Evolutionary conservation across 2,888 invertebrate genomes (phyloP).

Genomic region (Leucophenga maculata): DNA sequence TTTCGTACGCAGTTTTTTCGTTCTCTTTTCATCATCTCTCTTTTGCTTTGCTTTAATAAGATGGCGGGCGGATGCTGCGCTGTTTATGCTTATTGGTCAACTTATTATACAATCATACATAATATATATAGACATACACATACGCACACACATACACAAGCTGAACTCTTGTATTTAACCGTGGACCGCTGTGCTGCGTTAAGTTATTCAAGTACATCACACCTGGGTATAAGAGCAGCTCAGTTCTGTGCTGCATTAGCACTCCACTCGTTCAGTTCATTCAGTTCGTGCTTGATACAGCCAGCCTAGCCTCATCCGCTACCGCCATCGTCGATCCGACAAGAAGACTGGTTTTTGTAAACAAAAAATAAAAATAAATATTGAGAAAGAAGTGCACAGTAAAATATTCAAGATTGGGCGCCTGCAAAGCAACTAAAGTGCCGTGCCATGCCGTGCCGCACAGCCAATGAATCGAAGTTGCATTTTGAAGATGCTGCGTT

Average conservation of each 20-base stretch:
- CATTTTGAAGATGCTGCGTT: slow-evolving; percentile 51
- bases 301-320: slow-evolving; percentile 29
- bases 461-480: slow-evolving; percentile 60
- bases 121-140: slow-evolving; percentile 32
- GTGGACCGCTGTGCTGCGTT: slow-evolving; percentile 36
- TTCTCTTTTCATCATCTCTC: slow-evolving; percentile 57
- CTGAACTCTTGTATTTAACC: slow-evolving; percentile 38
- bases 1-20: slow-evolving; percentile 26
- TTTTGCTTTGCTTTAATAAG: slow-evolving; percentile 43
- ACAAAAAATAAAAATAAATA: slow-evolving; percentile 45
- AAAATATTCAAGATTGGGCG: slow-evolving; percentile 61
- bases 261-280: slow-evolving; percentile 37
- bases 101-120: slow-evolving; percentile 45
- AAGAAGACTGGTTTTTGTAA: slow-evolving; percentile 57
- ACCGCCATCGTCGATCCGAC: slow-evolving; percentile 24
- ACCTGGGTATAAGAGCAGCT: slow-evolving; percentile 50
- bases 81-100: slow-evolving; percentile 66
- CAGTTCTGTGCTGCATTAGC: slow-evolving; percentile 42
- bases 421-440: slow-evolving; percentile 48
- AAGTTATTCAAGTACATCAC: slow-evolving; percentile 66
- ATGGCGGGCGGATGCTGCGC: slow-evolving; percentile 62
- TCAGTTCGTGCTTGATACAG: slow-evolving; percentile 40
- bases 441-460: no score
- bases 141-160: neutral
- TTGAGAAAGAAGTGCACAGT: slow-evolving; percentile 42